Evolutionary conservation across 2,888 invertebrate species (phyloP).

Genomic region (Nemotelus nigrinus): DNA sequence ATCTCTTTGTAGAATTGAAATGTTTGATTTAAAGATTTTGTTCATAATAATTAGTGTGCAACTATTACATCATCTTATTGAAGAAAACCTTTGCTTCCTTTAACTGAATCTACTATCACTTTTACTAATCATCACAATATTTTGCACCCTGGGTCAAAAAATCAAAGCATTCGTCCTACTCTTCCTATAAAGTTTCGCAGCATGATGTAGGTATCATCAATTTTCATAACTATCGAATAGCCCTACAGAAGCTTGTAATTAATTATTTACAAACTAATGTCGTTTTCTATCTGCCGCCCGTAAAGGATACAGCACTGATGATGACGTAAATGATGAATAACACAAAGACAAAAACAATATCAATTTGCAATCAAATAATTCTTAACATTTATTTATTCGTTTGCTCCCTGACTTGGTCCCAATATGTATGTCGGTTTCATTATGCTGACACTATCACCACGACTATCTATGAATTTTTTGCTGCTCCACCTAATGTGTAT

Average conservation of each 20-base stretch:
- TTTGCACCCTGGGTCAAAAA: too few species aligned
- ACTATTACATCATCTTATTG: too few species aligned
- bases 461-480: neutral
- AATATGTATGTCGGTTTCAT: neutral
- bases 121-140: too few species aligned
- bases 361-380: conserved; percentile 37
- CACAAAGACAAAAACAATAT: conserved; percentile 23
- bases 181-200: too few species aligned
- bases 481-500: neutral
- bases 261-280: conserved; percentile 25
- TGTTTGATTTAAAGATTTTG: too few species aligned
- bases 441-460: neutral
- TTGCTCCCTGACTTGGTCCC: neutral
- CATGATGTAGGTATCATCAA: conserved; percentile 11
- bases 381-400: conserved; percentile 22
- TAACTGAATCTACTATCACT: too few species aligned
- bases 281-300: neutral
- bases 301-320: neutral
- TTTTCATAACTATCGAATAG: conserved; percentile 26
- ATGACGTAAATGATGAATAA: conserved; percentile 24
- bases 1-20: too few species aligned
- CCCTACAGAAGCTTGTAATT: conserved; percentile 24
- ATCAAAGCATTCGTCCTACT: too few species aligned
- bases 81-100: too few species aligned
- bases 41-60: too few species aligned